Evolutionary conservation across 2,113 vertebrate species (phyloP).

Genomic region (Polyodon spathula): DNA sequence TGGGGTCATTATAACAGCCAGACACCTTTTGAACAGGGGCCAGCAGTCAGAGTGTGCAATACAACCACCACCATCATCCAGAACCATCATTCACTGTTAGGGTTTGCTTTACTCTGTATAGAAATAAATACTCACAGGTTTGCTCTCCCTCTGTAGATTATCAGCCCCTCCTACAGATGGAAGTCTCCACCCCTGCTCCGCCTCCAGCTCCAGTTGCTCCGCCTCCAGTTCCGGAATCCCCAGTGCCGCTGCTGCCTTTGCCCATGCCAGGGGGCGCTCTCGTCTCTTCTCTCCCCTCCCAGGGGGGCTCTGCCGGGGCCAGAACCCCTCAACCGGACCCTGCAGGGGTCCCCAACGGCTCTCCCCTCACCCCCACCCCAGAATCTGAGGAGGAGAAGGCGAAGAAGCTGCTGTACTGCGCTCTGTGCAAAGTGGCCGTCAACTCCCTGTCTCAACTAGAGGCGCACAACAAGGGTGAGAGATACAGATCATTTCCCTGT

Average conservation of each 20-base stretch:
- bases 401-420: constrained; percentile 82
- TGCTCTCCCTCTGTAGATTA: constrained; percentile 43
- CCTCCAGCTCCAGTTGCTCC: constrained; percentile 36
- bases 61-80: too few relatives aligned
- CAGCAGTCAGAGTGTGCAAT: too few relatives aligned
- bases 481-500: neutral
- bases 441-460: constrained; percentile 88
- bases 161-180: constrained; percentile 36
- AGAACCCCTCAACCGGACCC: constrained; percentile 20
- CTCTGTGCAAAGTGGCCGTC: constrained; percentile 85
- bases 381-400: constrained; percentile 80
- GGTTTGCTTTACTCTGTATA: too few relatives aligned
- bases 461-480: constrained; percentile 84
- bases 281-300: constrained; percentile 30
- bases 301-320: constrained; percentile 38
- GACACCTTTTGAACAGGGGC: too few relatives aligned
- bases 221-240: constrained; percentile 46
- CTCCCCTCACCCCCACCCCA: constrained; percentile 36
- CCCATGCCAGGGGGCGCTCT: constrained; percentile 26
- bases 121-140: constrained; percentile 18
- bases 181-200: constrained; percentile 32
- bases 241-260: constrained; percentile 35
- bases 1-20: too few relatives aligned
- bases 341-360: constrained; percentile 22
- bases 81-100: too few relatives aligned